Evolutionary conservation across 2,888 invertebrate species (phyloP), one percentile per base, ranked within the genome.

Genomic region (Chymomyza caudatula): DNA sequence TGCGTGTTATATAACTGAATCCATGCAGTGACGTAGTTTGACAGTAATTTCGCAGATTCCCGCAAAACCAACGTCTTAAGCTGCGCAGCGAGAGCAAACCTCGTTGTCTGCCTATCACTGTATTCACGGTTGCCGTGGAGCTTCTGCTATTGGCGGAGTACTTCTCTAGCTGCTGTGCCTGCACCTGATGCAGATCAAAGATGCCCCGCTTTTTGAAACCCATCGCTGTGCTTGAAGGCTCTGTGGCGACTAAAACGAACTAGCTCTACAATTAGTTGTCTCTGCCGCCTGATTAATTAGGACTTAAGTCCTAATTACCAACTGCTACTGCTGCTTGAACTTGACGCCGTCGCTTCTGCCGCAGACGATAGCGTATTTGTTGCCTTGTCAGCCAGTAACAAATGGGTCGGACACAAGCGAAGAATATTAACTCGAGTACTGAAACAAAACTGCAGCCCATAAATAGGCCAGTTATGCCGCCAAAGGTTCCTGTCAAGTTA

Each of bases 401-500:
- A 13, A 82, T 67, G 17, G 89, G 89, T 29, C 89, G 84, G 20
- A 89, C 83, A 49, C 85, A 81, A n/a, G 80, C 67, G 20, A 89
- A 89, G 71, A 89, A 92, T 25, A 94, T 74, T 20, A 94, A 78
- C 86, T 95, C 94, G 59, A 94, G 92, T 4, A 92, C 92, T 0
- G 94, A 93, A 72, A 94, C 92, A 11, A 94, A 90, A 56, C 94
- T 94, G 84, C 94, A 94, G 6, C 94, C 95, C 52, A 94, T 92
- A 90, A 94, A 93, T 15, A 95, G 89, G 23, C 94, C 93, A 0
- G 94, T 90, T 2, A 94, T 91, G 55, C 94, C 94, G 0, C 95
- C 95, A 74, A 94, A 94, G 1, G 93, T 93, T 66, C 94, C 94
- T 94, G 91, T 15, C 51, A 49, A 42, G 52, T 59, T 60, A 53